phyloP scores from a whole-genome alignment of 2,888 invertebrate genomes.

The Pristionchus japonicus region DNA sequence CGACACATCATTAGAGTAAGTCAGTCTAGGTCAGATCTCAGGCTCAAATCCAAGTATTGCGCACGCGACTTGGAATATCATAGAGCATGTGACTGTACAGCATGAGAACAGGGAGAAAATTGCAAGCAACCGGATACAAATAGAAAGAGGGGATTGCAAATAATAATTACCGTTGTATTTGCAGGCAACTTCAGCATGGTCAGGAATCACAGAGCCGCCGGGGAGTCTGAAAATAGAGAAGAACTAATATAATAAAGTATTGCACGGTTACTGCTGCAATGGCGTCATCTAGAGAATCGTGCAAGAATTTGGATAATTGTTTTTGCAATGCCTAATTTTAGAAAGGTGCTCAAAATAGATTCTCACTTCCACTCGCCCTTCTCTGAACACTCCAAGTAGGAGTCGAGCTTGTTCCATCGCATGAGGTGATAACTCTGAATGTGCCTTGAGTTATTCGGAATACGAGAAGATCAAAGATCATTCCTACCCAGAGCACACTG shows the following conservation, averaged over 20 bases:
- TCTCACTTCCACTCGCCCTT: constrained; percentile 4
- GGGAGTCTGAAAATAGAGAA: background rate
- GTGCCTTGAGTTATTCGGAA: background rate
- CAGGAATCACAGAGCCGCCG: background rate
- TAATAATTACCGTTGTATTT: constrained; percentile 6
- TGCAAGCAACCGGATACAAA: too few species aligned
- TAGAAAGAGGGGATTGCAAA: too few species aligned
- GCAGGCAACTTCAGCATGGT: constrained; percentile 4
- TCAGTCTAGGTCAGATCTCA: too few species aligned
- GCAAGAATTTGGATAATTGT: background rate
- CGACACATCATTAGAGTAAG: too few species aligned
- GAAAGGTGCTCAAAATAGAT: background rate
- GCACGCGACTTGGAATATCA: too few species aligned
- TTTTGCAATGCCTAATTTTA: background rate
- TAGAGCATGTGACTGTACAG: too few species aligned
- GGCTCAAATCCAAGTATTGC: too few species aligned
- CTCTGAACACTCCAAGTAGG: background rate
- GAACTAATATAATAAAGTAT: background rate
- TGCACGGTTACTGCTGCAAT: background rate
- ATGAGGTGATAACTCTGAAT: constrained; percentile 21
- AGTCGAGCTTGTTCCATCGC: background rate
- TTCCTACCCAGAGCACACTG: constrained; percentile 1
- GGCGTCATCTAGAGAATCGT: background rate
- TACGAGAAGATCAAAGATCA: background rate
- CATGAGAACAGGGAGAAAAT: too few species aligned